Conservation (phyloP, 2,888 invertebrate genomes). For the Cheilosia urbana region DNA sequence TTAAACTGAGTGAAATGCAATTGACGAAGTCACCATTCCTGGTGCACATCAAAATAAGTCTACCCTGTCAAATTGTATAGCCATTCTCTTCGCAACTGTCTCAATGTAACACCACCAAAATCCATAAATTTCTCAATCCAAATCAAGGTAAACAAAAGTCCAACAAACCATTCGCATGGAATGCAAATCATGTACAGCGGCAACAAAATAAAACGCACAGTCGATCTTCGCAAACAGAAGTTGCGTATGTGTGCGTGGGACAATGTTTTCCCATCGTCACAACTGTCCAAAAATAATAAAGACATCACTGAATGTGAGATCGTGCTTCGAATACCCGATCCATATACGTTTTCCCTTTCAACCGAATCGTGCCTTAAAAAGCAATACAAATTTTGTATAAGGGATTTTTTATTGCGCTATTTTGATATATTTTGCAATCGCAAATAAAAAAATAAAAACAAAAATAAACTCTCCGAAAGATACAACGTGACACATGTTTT, state of each 20-base stretch:
- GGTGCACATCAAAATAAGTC: background rate
- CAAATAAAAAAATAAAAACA: conserved; percentile 16
- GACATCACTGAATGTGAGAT: conserved; percentile 59
- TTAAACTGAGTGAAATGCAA: too few relatives aligned
- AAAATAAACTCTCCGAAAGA: conserved; percentile 15
- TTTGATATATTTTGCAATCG: conserved; percentile 35
- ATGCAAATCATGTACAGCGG: conserved; percentile 21
- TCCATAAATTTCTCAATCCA: conserved; percentile 16
- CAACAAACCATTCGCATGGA: conserved; percentile 17
- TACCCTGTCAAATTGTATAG: background rate
- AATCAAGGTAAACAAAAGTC: conserved; percentile 24
- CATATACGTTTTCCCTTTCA: conserved; percentile 45
- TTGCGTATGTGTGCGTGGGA: conserved; percentile 21
- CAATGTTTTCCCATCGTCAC: conserved; percentile 60
- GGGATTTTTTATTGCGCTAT: conserved; percentile 34
- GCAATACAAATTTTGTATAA: background rate
- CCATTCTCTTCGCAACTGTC: background rate
- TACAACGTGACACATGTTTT: conserved; percentile 70
- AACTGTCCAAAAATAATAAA: conserved; percentile 75
- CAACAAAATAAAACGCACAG: background rate
- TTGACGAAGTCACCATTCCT: too few relatives aligned
- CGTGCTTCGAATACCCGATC: conserved; percentile 56
- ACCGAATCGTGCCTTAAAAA: conserved; percentile 7
- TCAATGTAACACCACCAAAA: conserved; percentile 17
- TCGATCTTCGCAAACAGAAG: background rate